Conservation (phyloP, 1,140 invertebrate species). For the Dendrolimus kikuchii region DNA sequence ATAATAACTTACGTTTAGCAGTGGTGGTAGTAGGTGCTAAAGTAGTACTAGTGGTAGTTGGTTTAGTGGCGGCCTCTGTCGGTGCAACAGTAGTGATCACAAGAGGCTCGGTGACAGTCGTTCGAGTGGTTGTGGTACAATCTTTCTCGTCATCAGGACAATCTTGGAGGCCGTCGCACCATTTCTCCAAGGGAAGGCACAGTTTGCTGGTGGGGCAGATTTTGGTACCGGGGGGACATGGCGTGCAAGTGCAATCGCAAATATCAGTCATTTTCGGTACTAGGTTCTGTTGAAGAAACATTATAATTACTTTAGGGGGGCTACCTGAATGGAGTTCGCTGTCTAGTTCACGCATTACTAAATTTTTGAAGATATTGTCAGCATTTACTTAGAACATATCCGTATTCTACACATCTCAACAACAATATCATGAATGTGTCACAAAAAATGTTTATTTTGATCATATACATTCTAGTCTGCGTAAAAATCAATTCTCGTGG, state of each 20-base stretch:
- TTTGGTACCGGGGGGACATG: conserved; percentile 76
- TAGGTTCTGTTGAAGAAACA: conserved; percentile 55
- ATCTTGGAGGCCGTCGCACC: conserved; percentile 88
- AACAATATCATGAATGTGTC: too few species aligned
- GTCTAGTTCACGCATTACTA: neutral
- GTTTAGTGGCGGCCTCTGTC: conserved; percentile 10
- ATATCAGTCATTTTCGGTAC: conserved; percentile 65
- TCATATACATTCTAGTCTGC: too few species aligned
- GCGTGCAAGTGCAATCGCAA: conserved; percentile 83
- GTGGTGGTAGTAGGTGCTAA: conserved; percentile 33
- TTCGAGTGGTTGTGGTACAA: conserved; percentile 68
- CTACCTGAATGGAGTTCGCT: neutral
- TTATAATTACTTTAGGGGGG: neutral
- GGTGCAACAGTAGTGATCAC: conserved; percentile 29
- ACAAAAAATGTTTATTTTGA: too few species aligned
- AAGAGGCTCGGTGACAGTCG: conserved; percentile 23
- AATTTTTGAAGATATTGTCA: neutral
- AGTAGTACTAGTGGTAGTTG: conserved; percentile 20
- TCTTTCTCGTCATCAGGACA: conserved; percentile 88
- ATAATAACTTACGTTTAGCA: conserved; percentile 34
- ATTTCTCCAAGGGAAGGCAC: conserved; percentile 80
- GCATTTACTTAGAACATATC: conserved; percentile 3
- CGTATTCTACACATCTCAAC: too few species aligned
- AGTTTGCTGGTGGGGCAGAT: conserved; percentile 83
- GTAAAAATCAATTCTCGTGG: too few species aligned